Conservation (phyloP, 2,888 invertebrate genomes). For the Scaptomyza polygonia region DNA sequence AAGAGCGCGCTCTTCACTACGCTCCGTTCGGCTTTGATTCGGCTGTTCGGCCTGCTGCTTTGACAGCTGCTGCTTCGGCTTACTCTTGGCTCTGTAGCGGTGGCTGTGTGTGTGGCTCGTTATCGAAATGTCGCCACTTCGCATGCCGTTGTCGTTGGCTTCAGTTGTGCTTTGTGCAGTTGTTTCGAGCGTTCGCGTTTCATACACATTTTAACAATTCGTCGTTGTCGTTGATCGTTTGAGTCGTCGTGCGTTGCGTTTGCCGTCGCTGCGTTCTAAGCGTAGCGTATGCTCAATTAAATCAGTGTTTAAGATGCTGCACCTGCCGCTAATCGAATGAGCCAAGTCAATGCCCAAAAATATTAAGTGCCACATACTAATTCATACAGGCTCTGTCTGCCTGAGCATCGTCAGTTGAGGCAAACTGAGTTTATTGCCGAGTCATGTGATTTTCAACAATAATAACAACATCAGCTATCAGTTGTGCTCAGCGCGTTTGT, state of each 20-base stretch:
- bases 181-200: constrained; percentile 18
- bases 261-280: constrained; percentile 32
- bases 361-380: constrained; percentile 46
- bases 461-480: constrained; percentile 49
- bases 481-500: constrained; percentile 4
- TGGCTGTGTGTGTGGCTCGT: constrained; percentile 55
- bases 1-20: constrained; percentile 4
- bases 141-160: constrained; percentile 81
- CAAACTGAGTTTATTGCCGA: constrained; percentile 56
- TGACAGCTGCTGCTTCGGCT: constrained; percentile 30
- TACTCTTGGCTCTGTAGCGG: constrained; percentile 2
- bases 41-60: constrained; percentile 6
- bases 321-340: constrained; percentile 50
- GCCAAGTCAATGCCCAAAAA: constrained; percentile 48
- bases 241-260: constrained; percentile 10
- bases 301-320: constrained; percentile 55
- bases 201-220: background rate
- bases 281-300: constrained; percentile 54
- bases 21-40: background rate
- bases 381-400: constrained; percentile 24
- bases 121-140: constrained; percentile 76
- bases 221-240: constrained; percentile 10
- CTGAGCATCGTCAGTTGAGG: constrained; percentile 17
- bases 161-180: constrained; percentile 64
- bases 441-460: constrained; percentile 50